Percentiles rank a stretch among this genome's conserved stretches.
phyloP scores from a whole-genome alignment of 2,888 invertebrate species.

The Gastrophysa polygoni region DNA sequence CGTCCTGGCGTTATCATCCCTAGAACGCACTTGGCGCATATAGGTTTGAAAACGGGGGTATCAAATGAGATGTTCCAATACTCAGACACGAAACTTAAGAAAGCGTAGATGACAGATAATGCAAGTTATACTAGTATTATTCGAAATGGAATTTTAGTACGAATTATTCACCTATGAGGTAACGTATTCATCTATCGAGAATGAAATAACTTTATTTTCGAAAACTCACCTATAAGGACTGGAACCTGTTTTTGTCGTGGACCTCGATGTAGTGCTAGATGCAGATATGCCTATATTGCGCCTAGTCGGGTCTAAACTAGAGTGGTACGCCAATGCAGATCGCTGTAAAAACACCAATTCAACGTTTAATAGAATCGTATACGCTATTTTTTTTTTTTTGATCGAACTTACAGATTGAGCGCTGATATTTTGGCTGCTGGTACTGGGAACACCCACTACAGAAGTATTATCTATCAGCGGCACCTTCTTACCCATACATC shows the following conservation, averaged over 20 bases:
- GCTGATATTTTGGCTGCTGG: slow-evolving; percentile 79
- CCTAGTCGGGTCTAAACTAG: slow-evolving; percentile 67
- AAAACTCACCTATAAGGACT: slow-evolving; percentile 79
- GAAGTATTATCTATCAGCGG: slow-evolving; percentile 78
- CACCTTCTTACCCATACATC: slow-evolving; percentile 82
- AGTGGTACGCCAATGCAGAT: slow-evolving; percentile 82
- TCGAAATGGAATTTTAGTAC: too few species aligned
- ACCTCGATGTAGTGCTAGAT: slow-evolving; percentile 91
- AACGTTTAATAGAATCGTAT: slow-evolving; percentile 14
- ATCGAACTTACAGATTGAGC: slow-evolving; percentile 61
- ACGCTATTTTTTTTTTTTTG: not conserved
- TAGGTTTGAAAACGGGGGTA: too few species aligned
- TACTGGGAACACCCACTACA: slow-evolving; percentile 67
- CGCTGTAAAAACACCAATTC: slow-evolving; percentile 66
- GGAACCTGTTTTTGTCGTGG: slow-evolving; percentile 92
- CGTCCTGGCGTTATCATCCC: too few species aligned
- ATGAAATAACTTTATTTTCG: too few species aligned
- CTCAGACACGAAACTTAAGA: too few species aligned
- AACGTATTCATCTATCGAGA: too few species aligned
- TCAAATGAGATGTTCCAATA: too few species aligned
- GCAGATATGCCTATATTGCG: slow-evolving; percentile 92
- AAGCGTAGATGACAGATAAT: too few species aligned
- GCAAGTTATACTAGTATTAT: too few species aligned
- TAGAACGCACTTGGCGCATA: too few species aligned
- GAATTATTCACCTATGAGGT: too few species aligned